Base-by-base conservation (phyloP, 2,888 invertebrate genomes). In the Tenthredo notha region DNA sequence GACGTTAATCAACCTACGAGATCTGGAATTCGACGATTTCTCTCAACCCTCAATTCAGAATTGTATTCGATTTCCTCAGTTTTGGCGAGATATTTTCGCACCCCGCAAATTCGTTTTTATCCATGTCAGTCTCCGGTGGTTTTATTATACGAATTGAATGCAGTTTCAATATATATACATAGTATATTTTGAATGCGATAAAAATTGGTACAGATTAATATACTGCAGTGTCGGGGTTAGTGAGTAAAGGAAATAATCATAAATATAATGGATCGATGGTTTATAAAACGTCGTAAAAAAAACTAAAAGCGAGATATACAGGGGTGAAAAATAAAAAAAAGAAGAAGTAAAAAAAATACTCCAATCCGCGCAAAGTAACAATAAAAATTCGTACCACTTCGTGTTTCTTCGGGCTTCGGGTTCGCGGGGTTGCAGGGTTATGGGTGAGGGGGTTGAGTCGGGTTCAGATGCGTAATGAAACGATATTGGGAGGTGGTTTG, bases 371-470 rank as follows among this genome's bases (percentile, higher is more conserved):
- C n/a, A n/a, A 61, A 91, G 92, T 90, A 92, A 93, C 92, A 91
- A 92, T 93, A 93, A 93, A 93, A 93, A 92, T 93, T 93, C 92
- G 92, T 91, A 90, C 90, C 90, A 91, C 90, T 92, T 92, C 92
- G 91, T 92, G 92, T 92, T 92, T 92, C 90, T 90, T 90, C 92
- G 91, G 84, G 82, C 85, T 12, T 54, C 47, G 78, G 29, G 21
- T 61, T 61, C 61, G 74, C 65, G 43, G 78, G 84, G 65, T 58
- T 75, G 85, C 58, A 85, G 86, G 89, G 91, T 93, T 93, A 93
- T 92, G 89, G 91, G 84, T 58, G 70, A 47, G 43, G 84, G 61
- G 77, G 50, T 82, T 87, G 87, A 85, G 86, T 86, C 80, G 84
- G 84, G 84, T 84, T 88, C 88, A 90, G 90, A 90, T 90, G 92